Evolutionary conservation across 2,888 invertebrate species (phyloP), one percentile per base, ranked within the genome.

Genomic region (Rhogogaster chlorosoma): DNA sequence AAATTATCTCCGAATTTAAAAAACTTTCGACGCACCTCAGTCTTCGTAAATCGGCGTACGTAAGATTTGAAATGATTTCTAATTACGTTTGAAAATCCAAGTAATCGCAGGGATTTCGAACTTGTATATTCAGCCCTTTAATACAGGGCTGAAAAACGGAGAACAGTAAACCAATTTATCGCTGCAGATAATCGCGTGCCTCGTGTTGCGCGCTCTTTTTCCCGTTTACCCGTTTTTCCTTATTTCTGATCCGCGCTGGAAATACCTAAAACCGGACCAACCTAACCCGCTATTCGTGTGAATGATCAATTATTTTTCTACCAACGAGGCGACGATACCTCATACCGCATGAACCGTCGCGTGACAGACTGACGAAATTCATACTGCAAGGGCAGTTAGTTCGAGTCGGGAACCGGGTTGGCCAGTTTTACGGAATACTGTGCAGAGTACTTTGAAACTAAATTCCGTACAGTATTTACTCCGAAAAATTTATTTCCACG

Each of bases 281-380:
- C 18, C n/a, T 18, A 26, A 61, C 12, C 26, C 12, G 22, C 12
- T 12, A 22, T 42, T 42, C 38, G 73, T 73, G 42, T 36, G 29
- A 61, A 29, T 10, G 64, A 82, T 82, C 64, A 64, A 82, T 82
- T 61, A 82, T 82, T 82, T 82, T 73, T 82, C 32, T 64, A 64
- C 42, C 42, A 82, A 82, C 67, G 29, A 82, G 82, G 82, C 64
- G 82, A 82, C 61, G 82, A 82, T 57, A 82, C 42, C 42, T 38
- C 32, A 18, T 15, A 6, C 67, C 10, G 61, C 67, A 32, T 67
- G 67, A 67, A 67, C 18, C 32, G 12, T 29, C 67, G 67, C 67
- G 80, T 80, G 80, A 80, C 61, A 53, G 38, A 80, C 26, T 61
- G 29, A 61, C 36, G 29, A 57, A 61, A 36, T 57, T 61, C 57